Evolutionary conservation across 2,113 vertebrate genomes (phyloP), one percentile per base, ranked within the genome.

Genomic region (Origma solitaria): DNA sequence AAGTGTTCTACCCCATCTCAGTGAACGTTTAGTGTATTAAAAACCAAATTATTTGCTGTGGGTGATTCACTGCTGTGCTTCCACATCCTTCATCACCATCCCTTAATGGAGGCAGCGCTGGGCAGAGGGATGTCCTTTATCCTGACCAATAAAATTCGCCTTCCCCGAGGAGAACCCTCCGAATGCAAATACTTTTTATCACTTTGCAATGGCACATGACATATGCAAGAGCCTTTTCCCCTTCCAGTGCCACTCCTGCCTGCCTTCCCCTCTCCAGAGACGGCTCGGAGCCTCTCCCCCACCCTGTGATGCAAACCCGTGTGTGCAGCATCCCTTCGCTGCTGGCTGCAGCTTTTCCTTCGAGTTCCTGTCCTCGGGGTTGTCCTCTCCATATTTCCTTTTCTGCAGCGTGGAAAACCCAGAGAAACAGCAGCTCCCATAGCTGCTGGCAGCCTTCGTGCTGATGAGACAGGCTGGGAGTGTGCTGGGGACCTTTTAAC

Each of bases 31-130:
- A 62, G n/a, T 10, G 17, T 56, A 50, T 17, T 45, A 5, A 83
- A 75, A 79, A 6, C 0, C 0, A 0, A 22, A 7, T 9, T 40
- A 11, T 20, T 61, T 53, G n/a, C 37, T 31, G 0, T 0, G 21
- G 49, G 51, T 50, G 56, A 15, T 28, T 65, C 31, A 10, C 16
- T 9, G 2, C 12, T 22, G 14, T 30, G 44, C 30, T 24, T 40
- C 11, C 10, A 6, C 2, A 3, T 5, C 10, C 15, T 19, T 62
- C 13, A n/a, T 11, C 17, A 9, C 35, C n/a, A 4, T 22, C 15
- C 2, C 38, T 37, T n/a, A 5, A 11, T 0, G 21, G 22, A 45
- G 45, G 9, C 38, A 14, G 33, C 9, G 69, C 58, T 69, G 68
- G 72, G 68, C 68, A 45, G 62, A 58, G 31, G 1, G 6, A 20